A percentile compares a stretch with the other conserved stretches of the same genome.
Conservation (phyloP, 2,797 vertebrate genomes). For the Cynopterus sphinx region DNA sequence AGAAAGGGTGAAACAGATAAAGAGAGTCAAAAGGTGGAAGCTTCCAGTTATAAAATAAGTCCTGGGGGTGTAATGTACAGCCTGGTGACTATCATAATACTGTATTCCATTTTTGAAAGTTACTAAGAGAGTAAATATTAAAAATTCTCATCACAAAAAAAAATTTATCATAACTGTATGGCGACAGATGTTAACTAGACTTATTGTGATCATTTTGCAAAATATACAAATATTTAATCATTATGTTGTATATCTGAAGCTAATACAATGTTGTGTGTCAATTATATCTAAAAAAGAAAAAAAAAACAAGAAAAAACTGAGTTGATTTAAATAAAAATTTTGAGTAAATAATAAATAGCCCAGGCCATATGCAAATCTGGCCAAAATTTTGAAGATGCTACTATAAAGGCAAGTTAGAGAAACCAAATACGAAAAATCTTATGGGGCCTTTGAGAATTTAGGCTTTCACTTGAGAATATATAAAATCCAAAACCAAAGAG, state of each 20-base stretch:
- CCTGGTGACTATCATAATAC: not conserved
- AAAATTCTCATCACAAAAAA: not conserved
- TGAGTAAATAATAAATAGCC: not conserved
- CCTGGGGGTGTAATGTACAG: too few relatives aligned
- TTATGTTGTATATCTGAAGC: not conserved
- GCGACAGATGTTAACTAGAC: not conserved
- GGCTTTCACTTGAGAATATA: not conserved
- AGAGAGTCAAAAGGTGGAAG: not conserved
- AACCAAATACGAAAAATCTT: not conserved
- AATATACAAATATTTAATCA: not conserved
- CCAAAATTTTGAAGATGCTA: not conserved
- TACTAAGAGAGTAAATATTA: not conserved
- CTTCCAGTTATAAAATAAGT: not conserved
- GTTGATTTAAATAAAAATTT: constrained; percentile 33
- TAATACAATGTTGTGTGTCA: not conserved
- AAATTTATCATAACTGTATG: not conserved
- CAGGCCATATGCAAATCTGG: not conserved
- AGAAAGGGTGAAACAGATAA: not conserved
- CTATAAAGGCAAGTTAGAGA: not conserved
- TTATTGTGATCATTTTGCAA: not conserved
- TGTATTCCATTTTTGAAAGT: not conserved
- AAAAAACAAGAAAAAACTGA: not conserved
- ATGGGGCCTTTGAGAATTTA: not conserved
- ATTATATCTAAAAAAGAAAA: not conserved
- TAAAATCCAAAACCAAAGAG: not conserved